Evolutionary conservation across 1,140 invertebrate species (phyloP).

Genomic region (Drosophila sp.): DNA sequence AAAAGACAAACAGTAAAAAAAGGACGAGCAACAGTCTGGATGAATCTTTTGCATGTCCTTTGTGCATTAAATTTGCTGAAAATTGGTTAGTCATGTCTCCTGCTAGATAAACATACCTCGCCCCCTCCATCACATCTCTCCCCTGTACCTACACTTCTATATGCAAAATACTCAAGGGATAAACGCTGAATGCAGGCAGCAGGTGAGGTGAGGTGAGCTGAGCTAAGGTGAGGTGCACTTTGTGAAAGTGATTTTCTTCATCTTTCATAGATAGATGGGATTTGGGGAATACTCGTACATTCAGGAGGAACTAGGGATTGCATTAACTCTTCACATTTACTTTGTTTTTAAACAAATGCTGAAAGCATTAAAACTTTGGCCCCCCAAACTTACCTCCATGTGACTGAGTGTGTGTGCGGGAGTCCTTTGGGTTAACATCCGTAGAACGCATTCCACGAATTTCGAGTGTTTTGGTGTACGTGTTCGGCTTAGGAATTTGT

Average conservation of each 20-base stretch:
- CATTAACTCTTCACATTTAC: conserved; percentile 68
- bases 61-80: conserved; percentile 79
- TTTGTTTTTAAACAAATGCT: conserved; percentile 34
- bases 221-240: conserved; percentile 47
- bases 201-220: conserved; percentile 12
- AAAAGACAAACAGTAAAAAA: neutral
- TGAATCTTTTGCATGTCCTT: conserved; percentile 58
- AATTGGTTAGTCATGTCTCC: conserved; percentile 76
- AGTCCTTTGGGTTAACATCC: conserved; percentile 55
- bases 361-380: conserved; percentile 65
- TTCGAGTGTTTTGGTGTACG: conserved; percentile 70
- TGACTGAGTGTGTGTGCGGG: conserved; percentile 17
- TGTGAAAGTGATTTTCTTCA: conserved; percentile 71
- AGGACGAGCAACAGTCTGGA: conserved; percentile 32
- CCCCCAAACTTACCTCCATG: conserved; percentile 5
- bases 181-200: conserved; percentile 47
- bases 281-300: conserved; percentile 53
- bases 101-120: conserved; percentile 62
- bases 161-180: conserved; percentile 50
- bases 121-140: conserved; percentile 1
- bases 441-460: conserved; percentile 63
- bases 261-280: conserved; percentile 42
- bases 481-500: conserved; percentile 77
- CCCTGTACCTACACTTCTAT: conserved; percentile 2
- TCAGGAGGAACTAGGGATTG: conserved; percentile 33